A percentile compares a stretch with the other conserved stretches of the same genome.
phyloP scores from a whole-genome alignment of 2,888 invertebrate genomes.

The Cactoblastis cactorum region DNA sequence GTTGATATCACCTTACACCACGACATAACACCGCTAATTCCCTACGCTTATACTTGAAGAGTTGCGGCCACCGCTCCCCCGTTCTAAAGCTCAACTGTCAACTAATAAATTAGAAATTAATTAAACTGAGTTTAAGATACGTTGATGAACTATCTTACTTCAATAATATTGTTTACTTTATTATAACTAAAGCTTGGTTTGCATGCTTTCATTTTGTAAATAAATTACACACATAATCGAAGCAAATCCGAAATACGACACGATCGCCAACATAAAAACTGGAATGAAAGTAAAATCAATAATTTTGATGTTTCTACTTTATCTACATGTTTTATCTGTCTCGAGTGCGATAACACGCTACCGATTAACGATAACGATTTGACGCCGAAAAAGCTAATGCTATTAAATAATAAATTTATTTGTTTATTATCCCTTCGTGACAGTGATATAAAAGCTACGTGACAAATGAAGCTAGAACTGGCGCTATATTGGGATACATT shows the following conservation, averaged over 20 bases:
- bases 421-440: slow-evolving; percentile 8
- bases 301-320: slow-evolving; percentile 55
- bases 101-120: slow-evolving; percentile 2
- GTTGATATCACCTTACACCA: slow-evolving; percentile 42
- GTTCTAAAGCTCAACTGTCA: slow-evolving; percentile 5
- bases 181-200: too few relatives aligned
- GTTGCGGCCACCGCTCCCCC: neutral
- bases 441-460: slow-evolving; percentile 5
- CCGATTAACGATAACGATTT: slow-evolving; percentile 57
- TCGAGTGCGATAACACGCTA: slow-evolving; percentile 57
- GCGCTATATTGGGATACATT: neutral
- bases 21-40: slow-evolving; percentile 43
- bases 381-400: slow-evolving; percentile 31
- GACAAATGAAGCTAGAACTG: slow-evolving; percentile 1
- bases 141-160: neutral
- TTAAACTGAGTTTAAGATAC: neutral
- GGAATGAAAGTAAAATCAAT: slow-evolving; percentile 55
- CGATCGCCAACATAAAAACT: slow-evolving; percentile 2
- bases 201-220: too few relatives aligned
- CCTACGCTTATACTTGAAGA: slow-evolving; percentile 11
- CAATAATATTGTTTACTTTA: too few relatives aligned
- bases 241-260: neutral
- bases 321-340: slow-evolving; percentile 60
- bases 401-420: slow-evolving; percentile 29
- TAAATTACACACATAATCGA: slow-evolving; percentile 12